A percentile compares a stretch with the other conserved stretches of the same genome.
Evolutionary conservation across 2,888 invertebrate species (phyloP).

Genomic region (Pseudeuparius sepicola): DNA sequence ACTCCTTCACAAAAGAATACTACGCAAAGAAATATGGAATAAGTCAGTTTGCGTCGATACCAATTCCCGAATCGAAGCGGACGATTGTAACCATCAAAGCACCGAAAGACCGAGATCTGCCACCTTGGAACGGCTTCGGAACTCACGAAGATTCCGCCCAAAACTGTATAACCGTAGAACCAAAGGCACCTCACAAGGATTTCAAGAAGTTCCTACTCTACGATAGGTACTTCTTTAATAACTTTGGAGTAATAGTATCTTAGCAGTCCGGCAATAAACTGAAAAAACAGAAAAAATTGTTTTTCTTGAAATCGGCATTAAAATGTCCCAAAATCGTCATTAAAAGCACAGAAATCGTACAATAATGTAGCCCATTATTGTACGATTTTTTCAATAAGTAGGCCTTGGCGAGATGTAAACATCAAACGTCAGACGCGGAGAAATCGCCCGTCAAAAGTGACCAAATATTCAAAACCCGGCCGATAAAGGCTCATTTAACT

Average conservation of each 20-base stretch:
- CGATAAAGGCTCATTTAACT: too few relatives aligned
- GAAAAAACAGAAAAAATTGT: too few relatives aligned
- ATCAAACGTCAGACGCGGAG: too few relatives aligned
- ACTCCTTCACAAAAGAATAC: slow-evolving; percentile 76
- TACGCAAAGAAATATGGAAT: slow-evolving; percentile 47
- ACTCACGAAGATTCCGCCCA: slow-evolving; percentile 82
- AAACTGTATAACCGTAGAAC: slow-evolving; percentile 72
- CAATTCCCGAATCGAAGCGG: slow-evolving; percentile 38
- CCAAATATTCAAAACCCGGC: too few relatives aligned
- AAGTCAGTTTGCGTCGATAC: slow-evolving; percentile 55
- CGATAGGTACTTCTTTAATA: slow-evolving; percentile 48
- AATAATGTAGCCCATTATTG: too few relatives aligned
- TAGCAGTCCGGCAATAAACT: too few relatives aligned
- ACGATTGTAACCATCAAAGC: slow-evolving; percentile 30
- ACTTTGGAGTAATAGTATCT: slow-evolving; percentile 14
- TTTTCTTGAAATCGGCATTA: too few relatives aligned
- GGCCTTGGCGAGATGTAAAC: too few relatives aligned
- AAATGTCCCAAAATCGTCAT: too few relatives aligned
- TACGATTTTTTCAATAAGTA: too few relatives aligned
- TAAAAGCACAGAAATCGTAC: too few relatives aligned
- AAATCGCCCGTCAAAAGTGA: too few relatives aligned
- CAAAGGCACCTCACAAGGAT: slow-evolving; percentile 65
- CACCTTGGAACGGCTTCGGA: slow-evolving; percentile 89
- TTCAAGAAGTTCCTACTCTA: slow-evolving; percentile 72
- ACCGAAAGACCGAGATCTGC: slow-evolving; percentile 45